Evolutionary conservation across 2,113 vertebrate genomes (phyloP), one percentile per base, ranked within the genome.

Genomic region (Dasypus novemcinctus): DNA sequence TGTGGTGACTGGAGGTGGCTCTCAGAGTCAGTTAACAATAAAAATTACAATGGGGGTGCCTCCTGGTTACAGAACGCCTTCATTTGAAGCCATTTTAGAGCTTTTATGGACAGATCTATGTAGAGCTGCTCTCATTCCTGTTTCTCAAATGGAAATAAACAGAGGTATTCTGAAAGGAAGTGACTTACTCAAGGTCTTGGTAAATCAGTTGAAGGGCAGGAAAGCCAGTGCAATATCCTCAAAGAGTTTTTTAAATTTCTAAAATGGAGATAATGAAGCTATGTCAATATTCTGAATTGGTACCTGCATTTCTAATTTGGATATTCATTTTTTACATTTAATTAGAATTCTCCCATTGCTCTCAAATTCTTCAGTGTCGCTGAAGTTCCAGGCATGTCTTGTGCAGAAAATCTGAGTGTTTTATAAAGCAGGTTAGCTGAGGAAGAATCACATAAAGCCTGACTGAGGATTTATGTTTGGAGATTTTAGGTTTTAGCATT

Each of bases 141-240:
- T 97, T 97, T 97, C 94, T 96, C 71, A 97, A 95, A 90, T 89
- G 78, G 88, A 95, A 95, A 91, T 41, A 87, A 91, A 69, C n/a
- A 18, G 69, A 96, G 27, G 49, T 88, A 46, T 85, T 96, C 84
- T 74, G 66, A 85, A 97, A 71, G 91, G 95, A 97, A 96, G 6
- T 17, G 27, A 83, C 86, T 97, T 97, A 59, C 89, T 41, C 76
- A 87, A 96, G 85, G 83, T 96, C 89, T 97, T 96, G 94, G 85
- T 90, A 95, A 97, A 95, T 95, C 89, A 93, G 38, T 1, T 52
- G 80, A 89, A 94, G 93, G 69, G 52, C 31, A 94, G 86, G 71
- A 89, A 96, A 95, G 57, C 49, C 80, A 82, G 61, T 75, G 92
- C 92, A 95, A 95, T 80, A 76, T 54, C 86, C 69, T 41, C 41